Conservation (phyloP, 2,888 invertebrate species). For the Eugnorisma glareosa region DNA sequence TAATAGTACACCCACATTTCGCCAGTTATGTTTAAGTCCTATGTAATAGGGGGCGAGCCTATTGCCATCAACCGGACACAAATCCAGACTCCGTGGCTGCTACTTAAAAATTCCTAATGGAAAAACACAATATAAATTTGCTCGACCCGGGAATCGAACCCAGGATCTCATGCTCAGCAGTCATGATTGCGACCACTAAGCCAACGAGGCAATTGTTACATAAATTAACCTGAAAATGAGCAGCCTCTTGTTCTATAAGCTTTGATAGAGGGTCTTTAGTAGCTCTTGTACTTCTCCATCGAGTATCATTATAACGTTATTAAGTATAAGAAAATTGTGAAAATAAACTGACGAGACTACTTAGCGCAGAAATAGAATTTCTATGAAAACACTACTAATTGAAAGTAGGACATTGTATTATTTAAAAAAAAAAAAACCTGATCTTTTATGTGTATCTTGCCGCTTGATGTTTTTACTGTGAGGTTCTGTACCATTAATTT, state of each 20-base stretch:
- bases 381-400: conserved; percentile 41
- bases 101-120: too few species aligned
- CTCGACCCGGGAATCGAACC: too few species aligned
- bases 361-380: conserved; percentile 57
- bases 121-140: too few species aligned
- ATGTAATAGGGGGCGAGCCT: too few species aligned
- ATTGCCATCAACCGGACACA: too few species aligned
- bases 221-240: conserved; percentile 28
- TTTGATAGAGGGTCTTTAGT: conserved; percentile 34
- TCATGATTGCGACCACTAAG: too few species aligned
- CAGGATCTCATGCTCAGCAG: too few species aligned
- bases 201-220: not conserved
- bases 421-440: not conserved
- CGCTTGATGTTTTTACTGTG: not conserved
- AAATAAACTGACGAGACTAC: conserved; percentile 36
- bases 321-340: conserved; percentile 22
- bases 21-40: too few species aligned
- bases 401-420: conserved; percentile 28
- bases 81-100: too few species aligned
- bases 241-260: conserved; percentile 18
- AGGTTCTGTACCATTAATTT: conserved; percentile 15
- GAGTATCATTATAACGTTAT: conserved; percentile 34
- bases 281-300: conserved; percentile 35
- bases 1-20: too few species aligned
- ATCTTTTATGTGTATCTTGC: not conserved